Base-by-base conservation (phyloP, 1,140 invertebrate genomes). In the Lepidurus couesii region DNA sequence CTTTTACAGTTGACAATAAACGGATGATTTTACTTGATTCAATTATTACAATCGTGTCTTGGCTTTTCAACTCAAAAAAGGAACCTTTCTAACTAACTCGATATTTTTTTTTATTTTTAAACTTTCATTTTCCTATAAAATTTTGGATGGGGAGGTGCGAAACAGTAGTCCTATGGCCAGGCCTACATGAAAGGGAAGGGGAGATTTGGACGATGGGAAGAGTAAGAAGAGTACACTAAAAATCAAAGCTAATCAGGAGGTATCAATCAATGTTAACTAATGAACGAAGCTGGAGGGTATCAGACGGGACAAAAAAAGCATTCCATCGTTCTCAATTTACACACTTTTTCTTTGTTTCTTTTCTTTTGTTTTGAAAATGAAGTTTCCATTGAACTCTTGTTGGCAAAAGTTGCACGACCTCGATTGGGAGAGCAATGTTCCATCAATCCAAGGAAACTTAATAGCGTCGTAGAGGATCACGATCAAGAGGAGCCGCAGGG, bases 391-490 rank as follows among this genome's bases (percentile, higher is more conserved):
- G 53, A 65, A 65, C 21, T 65, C 53, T 65, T 5, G 53, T 65
- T 65, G 53, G 53, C n/a, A 65, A 65, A 65, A 65, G 53, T 65
- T 65, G 53, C 53, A n/a, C 53, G 53, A 65, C 16, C 53, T 65
- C 53, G 13, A 65, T 21, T 65, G 53, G 53, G 53, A 65, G n/a
- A 65, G 53, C 53, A 65, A 65, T 16, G 13, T 65, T 65, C 53
- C 53, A 65, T 21, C 16, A 65, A n/a, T 65, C 53, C 53, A 65
- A 21, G 53, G 53, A 65, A 65, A 65, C 53, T 65, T 65, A 65
- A 65, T 65, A 65, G 21, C 53, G 53, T 65, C 53, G 53, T 65
- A 21, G 53, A 65, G 53, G 53, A 65, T 65, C 53, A 65, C 53
- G 53, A 65, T 65, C 53, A 21, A 65, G 53, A 65, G 53, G 53